phyloP scores from a whole-genome alignment of 2,113 vertebrate species.

The Elachura formosa region DNA sequence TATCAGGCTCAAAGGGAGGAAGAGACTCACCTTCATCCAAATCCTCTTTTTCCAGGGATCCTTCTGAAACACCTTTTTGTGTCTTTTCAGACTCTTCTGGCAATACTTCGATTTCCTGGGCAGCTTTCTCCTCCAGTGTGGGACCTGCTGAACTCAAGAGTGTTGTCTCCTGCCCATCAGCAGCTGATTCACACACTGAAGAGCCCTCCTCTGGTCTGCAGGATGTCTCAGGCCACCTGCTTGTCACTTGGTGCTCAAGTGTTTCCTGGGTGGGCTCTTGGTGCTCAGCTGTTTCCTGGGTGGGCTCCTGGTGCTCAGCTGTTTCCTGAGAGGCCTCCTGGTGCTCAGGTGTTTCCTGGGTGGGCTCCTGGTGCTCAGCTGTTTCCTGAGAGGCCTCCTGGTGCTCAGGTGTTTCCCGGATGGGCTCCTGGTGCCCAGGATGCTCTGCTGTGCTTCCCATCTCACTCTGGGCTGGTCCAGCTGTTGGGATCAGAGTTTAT shows the following conservation, averaged over 20 bases:
- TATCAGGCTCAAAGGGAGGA: background rate
- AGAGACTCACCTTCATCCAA: background rate
- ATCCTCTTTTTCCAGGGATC: background rate
- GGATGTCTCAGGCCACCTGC: background rate
- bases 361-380: background rate
- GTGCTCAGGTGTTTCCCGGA: background rate
- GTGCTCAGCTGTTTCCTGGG: background rate
- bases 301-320: background rate
- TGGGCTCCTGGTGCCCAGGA: background rate
- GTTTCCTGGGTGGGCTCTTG: background rate
- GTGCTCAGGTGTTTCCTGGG: background rate
- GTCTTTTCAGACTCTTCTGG: background rate
- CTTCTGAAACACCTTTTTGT: background rate
- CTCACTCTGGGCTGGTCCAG: background rate
- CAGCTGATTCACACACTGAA: background rate
- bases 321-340: background rate
- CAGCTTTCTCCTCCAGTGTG: background rate
- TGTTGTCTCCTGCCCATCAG: background rate
- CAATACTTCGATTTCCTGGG: background rate
- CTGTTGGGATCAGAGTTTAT: constrained; percentile 16
- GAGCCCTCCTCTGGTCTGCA: background rate
- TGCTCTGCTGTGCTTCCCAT: background rate
- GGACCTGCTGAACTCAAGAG: background rate
- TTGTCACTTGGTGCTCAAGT: background rate
- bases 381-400: background rate